These are phyloP conservation scores for Papilio aristodemus DNA, from an alignment of 1,140 invertebrate genomes.

Conservation along the genomic window DNA sequence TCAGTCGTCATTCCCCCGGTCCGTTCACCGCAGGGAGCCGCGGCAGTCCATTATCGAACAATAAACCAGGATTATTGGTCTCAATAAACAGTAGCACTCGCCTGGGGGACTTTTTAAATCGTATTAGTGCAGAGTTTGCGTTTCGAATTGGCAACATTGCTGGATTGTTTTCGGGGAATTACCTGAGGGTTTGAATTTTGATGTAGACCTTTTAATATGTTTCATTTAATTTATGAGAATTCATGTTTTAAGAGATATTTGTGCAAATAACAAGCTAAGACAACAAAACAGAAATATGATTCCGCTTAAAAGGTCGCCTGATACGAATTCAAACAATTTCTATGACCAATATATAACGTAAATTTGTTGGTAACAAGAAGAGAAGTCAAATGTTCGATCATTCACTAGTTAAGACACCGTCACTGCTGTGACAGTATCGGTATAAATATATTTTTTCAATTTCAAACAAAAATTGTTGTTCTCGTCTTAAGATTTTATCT, in stretches of 20 bases:
- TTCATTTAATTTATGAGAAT: background rate
- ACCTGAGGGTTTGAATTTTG: constrained; percentile 5
- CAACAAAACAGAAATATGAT: no score
- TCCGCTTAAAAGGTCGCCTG: no score
- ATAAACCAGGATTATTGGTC: constrained; percentile 38
- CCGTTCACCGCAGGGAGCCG: constrained; percentile 26
- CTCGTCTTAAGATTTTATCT: no score
- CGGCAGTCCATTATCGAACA: constrained; percentile 40
- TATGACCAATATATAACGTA: no score
- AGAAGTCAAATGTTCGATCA: no score
- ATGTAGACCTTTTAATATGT: background rate
- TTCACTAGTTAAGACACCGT: no score
- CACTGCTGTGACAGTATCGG: no score
- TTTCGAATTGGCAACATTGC: constrained; percentile 16
- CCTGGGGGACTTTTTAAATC: constrained; percentile 26
- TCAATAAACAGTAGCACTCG: constrained; percentile 28
- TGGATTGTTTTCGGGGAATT: background rate
- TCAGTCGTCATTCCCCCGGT: constrained; percentile 14
- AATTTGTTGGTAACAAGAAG: no score
- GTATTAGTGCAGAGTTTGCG: constrained; percentile 24
- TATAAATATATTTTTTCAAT: no score
- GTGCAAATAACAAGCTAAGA: no score
- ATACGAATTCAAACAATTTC: no score
- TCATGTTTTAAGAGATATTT: background rate
- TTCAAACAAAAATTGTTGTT: no score